Conservation (phyloP, 2,113 vertebrate species). For the Tragelaphus imberbis region DNA sequence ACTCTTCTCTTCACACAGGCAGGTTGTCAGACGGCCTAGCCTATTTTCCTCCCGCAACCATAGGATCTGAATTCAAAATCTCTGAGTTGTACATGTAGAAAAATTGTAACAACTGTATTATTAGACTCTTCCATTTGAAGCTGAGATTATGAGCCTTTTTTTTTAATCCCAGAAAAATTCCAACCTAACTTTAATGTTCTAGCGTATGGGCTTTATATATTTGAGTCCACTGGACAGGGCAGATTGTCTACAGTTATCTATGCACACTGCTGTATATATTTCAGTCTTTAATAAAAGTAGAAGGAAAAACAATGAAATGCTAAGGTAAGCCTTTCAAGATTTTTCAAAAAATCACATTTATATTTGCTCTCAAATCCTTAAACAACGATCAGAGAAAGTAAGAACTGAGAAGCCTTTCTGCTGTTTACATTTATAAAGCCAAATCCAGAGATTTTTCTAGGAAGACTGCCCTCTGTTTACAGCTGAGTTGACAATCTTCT, state of each 20-base stretch:
- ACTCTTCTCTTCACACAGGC: too few relatives aligned
- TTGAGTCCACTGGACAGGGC: accelerated
- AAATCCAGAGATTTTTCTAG: slow-evolving; percentile 51
- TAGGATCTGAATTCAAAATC: neutral
- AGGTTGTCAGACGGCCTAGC: neutral
- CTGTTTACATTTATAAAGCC: neutral
- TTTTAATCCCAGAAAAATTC: neutral
- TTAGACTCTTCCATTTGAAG: neutral
- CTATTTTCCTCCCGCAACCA: too few relatives aligned
- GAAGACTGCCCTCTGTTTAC: slow-evolving; percentile 47
- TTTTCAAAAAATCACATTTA: neutral
- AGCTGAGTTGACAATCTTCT: slow-evolving; percentile 64
- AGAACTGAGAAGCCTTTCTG: neutral
- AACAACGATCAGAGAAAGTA: neutral
- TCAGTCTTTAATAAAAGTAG: neutral
- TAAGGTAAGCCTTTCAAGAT: neutral
- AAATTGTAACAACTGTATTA: neutral
- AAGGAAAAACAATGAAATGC: neutral
- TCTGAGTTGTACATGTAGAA: neutral
- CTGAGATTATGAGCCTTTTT: neutral
- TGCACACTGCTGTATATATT: neutral
- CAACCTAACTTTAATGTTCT: neutral
- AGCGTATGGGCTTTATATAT: neutral
- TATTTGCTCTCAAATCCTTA: slow-evolving; percentile 1
- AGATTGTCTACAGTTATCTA: neutral